Evolutionary conservation across 2,797 vertebrate species (phyloP).

Genomic region (Hoplostethus mediterraneus): DNA sequence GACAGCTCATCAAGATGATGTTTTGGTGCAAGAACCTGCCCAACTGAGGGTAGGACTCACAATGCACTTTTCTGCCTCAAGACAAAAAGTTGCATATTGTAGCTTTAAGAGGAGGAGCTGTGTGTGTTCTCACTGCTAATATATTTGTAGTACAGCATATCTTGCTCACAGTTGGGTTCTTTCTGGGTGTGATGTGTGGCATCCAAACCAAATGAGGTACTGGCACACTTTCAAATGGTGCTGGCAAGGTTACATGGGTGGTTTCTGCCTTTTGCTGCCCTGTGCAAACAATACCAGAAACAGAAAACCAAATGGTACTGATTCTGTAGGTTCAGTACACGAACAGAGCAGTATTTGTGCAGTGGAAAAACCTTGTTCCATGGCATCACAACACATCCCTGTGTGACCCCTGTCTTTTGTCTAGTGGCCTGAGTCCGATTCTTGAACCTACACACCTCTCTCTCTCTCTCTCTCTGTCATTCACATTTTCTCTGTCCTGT

Average conservation of each 20-base stretch:
- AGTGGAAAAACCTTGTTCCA: background rate
- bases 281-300: background rate
- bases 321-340: background rate
- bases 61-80: no score
- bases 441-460: background rate
- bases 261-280: constrained; percentile 2
- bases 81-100: background rate
- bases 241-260: no score
- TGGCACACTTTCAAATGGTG: no score
- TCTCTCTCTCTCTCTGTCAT: background rate
- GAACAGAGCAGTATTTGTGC: constrained; percentile 10
- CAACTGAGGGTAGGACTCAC: no score
- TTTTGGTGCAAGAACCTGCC: no score
- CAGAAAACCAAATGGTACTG: background rate
- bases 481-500: background rate
- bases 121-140: background rate
- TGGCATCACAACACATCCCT: background rate
- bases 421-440: background rate
- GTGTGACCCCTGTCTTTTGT: no score
- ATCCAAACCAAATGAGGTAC: no score
- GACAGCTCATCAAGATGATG: no score
- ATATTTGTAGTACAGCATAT: background rate
- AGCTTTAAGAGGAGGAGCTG: background rate
- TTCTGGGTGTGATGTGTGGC: background rate
- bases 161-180: background rate